Evolutionary conservation across 2,797 vertebrate genomes (phyloP).

Genomic region (Siniperca undulata): DNA sequence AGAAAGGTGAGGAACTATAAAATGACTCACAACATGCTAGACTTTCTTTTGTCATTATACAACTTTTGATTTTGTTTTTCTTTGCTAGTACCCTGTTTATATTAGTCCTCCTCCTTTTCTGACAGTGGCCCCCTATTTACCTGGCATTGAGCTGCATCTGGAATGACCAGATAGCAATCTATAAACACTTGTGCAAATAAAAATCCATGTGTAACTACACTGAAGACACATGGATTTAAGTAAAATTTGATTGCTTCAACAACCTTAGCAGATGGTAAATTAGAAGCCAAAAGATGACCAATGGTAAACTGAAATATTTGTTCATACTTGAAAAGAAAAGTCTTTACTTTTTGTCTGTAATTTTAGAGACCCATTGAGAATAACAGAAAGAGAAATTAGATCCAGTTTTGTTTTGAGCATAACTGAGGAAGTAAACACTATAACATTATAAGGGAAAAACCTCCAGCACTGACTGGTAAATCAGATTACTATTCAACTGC

Average conservation of each 20-base stretch:
- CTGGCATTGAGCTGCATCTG: neutral
- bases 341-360: neutral
- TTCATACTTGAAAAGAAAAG: neutral
- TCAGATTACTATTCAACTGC: neutral
- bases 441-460: neutral
- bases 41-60: neutral
- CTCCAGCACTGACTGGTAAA: neutral
- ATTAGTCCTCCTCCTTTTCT: neutral
- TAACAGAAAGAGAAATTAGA: neutral
- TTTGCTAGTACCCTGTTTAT: neutral
- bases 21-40: neutral
- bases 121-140: neutral
- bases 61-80: neutral
- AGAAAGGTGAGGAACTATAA: constrained; percentile 87
- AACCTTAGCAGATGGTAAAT: neutral
- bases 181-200: neutral
- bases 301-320: neutral
- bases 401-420: neutral
- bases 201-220: neutral
- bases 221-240: neutral
- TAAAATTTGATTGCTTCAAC: neutral
- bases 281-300: neutral
- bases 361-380: neutral
- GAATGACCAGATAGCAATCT: neutral
- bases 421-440: neutral